phyloP scores from a whole-genome alignment of 2,113 vertebrate species.

The Solenodon paradoxus region DNA sequence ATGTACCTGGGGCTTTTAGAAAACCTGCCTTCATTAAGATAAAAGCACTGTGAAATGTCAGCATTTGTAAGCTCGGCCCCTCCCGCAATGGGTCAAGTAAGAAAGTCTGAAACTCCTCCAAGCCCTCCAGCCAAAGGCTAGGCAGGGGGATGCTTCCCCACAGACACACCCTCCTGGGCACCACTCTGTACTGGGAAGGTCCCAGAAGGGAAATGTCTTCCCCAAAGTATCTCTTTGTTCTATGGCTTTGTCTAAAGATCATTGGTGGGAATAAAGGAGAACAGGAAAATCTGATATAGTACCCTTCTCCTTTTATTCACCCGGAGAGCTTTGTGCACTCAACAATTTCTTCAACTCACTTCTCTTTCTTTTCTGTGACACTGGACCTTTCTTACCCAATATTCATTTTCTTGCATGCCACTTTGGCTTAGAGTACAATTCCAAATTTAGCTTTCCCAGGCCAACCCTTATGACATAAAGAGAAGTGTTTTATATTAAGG shows the following conservation, averaged over 20 bases:
- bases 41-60: background rate
- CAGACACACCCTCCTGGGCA: accelerated
- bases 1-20: slow-evolving; percentile 34
- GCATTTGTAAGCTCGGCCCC: background rate
- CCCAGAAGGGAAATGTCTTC: background rate
- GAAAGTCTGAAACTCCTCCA: background rate
- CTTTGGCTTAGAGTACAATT: background rate
- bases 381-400: background rate
- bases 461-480: background rate
- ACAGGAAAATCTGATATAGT: background rate
- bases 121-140: background rate
- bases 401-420: background rate
- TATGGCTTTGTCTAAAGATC: background rate
- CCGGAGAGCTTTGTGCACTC: background rate
- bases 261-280: background rate
- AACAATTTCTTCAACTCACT: background rate
- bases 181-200: background rate
- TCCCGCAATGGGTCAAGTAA: background rate
- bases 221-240: background rate
- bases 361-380: background rate
- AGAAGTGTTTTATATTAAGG: background rate
- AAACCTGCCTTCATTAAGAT: background rate
- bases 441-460: background rate
- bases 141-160: accelerated
- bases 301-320: background rate